Evolutionary conservation across 2,888 invertebrate species (phyloP).

Genomic region (Lypha dubia): DNA sequence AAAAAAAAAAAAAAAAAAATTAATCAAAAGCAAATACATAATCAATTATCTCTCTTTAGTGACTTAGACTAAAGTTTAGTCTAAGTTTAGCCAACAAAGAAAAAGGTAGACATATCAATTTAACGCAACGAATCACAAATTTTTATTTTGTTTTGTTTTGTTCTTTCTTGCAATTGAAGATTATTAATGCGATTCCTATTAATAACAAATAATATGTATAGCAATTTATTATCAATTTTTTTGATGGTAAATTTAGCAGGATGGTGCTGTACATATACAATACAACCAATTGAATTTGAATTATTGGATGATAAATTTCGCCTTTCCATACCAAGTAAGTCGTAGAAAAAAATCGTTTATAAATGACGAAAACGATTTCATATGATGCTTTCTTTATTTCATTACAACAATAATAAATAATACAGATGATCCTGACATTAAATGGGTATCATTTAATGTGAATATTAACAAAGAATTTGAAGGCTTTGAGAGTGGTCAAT

Average conservation of each 20-base stretch:
- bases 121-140: neutral
- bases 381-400: neutral
- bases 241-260: conserved; percentile 35
- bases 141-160: no score
- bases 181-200: neutral
- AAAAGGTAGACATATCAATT: conserved; percentile 27
- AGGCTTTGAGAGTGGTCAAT: conserved; percentile 84
- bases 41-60: conserved; percentile 33
- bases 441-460: conserved; percentile 87
- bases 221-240: conserved; percentile 39
- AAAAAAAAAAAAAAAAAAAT: neutral
- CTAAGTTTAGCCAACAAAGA: conserved; percentile 25
- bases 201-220: conserved; percentile 36
- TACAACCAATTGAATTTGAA: conserved; percentile 73
- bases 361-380: neutral
- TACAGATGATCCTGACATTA: conserved; percentile 84
- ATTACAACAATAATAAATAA: no score
- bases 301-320: conserved; percentile 76
- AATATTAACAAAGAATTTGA: conserved; percentile 85
- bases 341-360: neutral
- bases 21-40: neutral
- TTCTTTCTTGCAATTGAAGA: no score
- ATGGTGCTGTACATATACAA: conserved; percentile 41
- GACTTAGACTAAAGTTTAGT: conserved; percentile 31
- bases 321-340: conserved; percentile 79